Evolutionary conservation across 92 coral and sea anemone species (phyloP).

Genomic region (Phenganax marumi): DNA sequence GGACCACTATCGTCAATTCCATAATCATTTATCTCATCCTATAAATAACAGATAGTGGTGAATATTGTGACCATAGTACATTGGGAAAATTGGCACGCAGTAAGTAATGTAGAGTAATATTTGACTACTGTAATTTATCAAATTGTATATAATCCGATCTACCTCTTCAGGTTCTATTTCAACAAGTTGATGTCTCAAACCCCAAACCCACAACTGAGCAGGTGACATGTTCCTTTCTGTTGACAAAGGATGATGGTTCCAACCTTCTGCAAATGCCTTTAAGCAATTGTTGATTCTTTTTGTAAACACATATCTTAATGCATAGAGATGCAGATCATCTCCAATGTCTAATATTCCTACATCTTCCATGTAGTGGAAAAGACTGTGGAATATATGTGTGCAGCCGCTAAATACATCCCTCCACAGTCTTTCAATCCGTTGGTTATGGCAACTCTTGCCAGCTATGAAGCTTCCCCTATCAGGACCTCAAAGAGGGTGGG

Average conservation of each 20-base stretch:
- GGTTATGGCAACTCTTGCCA: slow-evolving; percentile 20
- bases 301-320: slow-evolving; percentile 51
- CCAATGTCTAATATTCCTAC: slow-evolving; percentile 56
- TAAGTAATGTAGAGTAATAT: too few species aligned
- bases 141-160: neutral
- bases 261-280: slow-evolving; percentile 60
- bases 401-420: slow-evolving; percentile 60
- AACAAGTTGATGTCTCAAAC: slow-evolving; percentile 41
- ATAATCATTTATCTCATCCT: slow-evolving; percentile 53
- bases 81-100: too few species aligned
- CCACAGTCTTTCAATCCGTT: slow-evolving; percentile 52
- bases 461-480: slow-evolving; percentile 7
- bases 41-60: slow-evolving; percentile 3
- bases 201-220: slow-evolving; percentile 69
- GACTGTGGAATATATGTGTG: slow-evolving; percentile 48
- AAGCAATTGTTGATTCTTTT: slow-evolving; percentile 55
- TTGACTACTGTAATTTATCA: neutral
- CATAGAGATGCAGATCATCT: slow-evolving; percentile 56
- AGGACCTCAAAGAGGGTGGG: neutral
- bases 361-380: slow-evolving; percentile 57
- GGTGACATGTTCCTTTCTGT: slow-evolving; percentile 63
- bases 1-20: slow-evolving; percentile 57
- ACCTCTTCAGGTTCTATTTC: slow-evolving; percentile 15
- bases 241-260: slow-evolving; percentile 67
- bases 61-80: neutral